A percentile compares a stretch with the other conserved stretches of the same genome.
Conservation (phyloP, 2,797 vertebrate genomes). For the Choloepus didactylus region DNA sequence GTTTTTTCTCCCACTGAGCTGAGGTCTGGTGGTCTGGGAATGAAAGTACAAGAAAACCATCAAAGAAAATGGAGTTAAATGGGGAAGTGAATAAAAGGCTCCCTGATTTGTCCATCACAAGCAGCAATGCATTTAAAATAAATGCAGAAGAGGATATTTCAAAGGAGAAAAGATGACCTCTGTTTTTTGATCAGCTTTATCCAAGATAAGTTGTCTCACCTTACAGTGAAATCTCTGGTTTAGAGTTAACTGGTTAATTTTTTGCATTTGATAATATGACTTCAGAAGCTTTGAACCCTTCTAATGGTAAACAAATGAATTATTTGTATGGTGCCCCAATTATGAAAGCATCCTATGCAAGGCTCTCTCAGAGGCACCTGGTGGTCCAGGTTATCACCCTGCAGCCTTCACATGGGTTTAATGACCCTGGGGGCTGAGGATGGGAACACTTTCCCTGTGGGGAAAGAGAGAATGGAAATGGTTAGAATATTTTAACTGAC, state of each 20-base stretch:
- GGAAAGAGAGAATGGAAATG: slow-evolving; percentile 18
- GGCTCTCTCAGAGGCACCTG: background rate
- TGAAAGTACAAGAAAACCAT: background rate
- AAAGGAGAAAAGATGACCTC: background rate
- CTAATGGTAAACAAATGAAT: background rate
- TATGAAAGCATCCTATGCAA: background rate
- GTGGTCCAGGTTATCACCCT: background rate
- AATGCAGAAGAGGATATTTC: background rate
- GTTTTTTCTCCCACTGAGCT: background rate
- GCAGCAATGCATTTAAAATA: background rate
- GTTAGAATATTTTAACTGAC: slow-evolving; percentile 40
- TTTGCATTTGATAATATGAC: background rate
- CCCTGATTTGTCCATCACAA: background rate
- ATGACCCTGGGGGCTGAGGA: background rate
- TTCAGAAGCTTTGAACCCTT: slow-evolving; percentile 41
- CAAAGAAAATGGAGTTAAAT: background rate
- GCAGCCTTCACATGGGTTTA: background rate
- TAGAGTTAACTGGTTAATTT: background rate
- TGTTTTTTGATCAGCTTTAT: background rate
- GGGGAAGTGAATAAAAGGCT: background rate
- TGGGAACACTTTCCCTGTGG: background rate
- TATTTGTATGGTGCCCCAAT: background rate
- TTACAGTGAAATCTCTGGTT: background rate
- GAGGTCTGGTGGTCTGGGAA: background rate
- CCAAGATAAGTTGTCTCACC: background rate